A percentile compares a stretch with the other conserved stretches of the same genome.
These are phyloP conservation scores for Avahi laniger DNA, from an alignment of 2,797 vertebrate genomes.

Conservation along the genomic window DNA sequence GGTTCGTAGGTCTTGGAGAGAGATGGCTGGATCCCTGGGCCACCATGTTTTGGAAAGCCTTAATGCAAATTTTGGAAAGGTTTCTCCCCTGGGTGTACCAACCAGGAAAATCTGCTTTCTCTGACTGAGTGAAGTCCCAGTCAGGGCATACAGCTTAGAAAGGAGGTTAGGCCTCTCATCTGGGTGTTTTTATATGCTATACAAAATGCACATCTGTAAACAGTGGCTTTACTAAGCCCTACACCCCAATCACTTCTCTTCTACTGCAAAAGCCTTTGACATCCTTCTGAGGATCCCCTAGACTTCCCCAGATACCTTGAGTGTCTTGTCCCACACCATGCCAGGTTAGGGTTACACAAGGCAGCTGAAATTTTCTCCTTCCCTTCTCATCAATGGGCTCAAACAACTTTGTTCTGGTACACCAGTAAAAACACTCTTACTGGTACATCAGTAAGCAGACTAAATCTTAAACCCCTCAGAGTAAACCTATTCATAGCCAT, in stretches of 20 bases:
- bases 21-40: background rate
- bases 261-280: background rate
- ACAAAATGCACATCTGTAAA: background rate
- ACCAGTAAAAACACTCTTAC: background rate
- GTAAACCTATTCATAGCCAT: background rate
- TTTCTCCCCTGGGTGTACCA: background rate
- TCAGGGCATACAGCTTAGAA: background rate
- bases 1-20: background rate
- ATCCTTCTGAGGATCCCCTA: background rate
- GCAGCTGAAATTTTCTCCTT: background rate
- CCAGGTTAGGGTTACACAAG: background rate
- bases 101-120: background rate
- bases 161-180: background rate
- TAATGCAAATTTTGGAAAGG: background rate
- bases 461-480: background rate
- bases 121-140: background rate
- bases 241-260: background rate
- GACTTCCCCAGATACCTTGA: background rate
- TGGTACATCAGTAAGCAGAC: background rate
- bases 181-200: background rate
- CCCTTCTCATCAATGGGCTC: background rate
- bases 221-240: background rate
- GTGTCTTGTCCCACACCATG: background rate
- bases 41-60: background rate
- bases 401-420: background rate